Evolutionary conservation across 2,797 vertebrate species (phyloP).

Genomic region (Hippocampus kuda): DNA sequence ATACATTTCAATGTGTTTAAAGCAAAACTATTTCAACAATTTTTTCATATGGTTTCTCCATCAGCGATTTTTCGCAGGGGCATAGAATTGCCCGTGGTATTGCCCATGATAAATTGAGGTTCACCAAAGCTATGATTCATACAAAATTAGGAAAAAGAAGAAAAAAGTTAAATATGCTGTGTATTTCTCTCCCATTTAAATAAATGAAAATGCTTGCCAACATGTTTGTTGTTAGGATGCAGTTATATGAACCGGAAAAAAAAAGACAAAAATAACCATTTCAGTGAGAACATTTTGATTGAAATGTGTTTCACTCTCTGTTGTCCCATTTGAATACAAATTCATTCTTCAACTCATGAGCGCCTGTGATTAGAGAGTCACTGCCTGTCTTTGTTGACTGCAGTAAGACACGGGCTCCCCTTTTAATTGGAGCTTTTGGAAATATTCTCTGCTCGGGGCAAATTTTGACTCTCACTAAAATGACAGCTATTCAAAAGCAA

Average conservation of each 20-base stretch:
- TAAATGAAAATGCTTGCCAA: neutral
- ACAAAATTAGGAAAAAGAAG: neutral
- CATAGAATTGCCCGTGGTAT: neutral
- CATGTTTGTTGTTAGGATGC: neutral
- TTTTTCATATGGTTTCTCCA: neutral
- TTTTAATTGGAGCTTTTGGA: slow-evolving; percentile 56
- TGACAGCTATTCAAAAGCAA: slow-evolving; percentile 59
- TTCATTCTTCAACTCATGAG: slow-evolving; percentile 10
- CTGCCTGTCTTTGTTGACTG: slow-evolving; percentile 7
- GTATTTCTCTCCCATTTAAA: neutral
- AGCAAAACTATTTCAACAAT: neutral
- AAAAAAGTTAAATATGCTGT: neutral
- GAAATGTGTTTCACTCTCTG: slow-evolving; percentile 20
- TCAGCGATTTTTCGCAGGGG: neutral
- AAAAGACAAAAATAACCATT: neutral
- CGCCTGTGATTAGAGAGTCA: slow-evolving; percentile 21
- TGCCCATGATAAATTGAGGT: neutral
- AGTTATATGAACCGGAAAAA: neutral
- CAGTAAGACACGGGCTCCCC: slow-evolving; percentile 28
- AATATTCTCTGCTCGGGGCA: slow-evolving; percentile 30
- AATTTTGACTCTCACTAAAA: slow-evolving; percentile 57
- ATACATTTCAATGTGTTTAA: neutral
- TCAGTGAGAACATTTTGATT: neutral
- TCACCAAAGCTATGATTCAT: neutral
- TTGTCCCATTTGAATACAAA: slow-evolving; percentile 23